Conservation (phyloP, 1,140 invertebrate genomes). For the Ceratosolen solmsi region DNA sequence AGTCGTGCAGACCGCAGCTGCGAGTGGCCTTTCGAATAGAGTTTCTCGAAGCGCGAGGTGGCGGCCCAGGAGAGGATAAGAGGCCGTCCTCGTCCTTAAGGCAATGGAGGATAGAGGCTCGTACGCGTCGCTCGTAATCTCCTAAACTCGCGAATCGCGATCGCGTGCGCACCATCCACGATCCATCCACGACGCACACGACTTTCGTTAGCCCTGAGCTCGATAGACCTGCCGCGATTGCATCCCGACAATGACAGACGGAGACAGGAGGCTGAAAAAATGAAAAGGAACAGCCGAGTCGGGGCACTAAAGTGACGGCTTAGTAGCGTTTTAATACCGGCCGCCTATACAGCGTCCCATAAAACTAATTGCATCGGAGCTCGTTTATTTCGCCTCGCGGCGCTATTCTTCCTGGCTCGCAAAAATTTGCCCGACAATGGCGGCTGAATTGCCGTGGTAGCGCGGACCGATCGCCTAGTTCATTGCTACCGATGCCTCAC, state of each 20-base stretch:
- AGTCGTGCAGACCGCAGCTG: too few species aligned
- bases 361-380: conserved; percentile 71
- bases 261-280: conserved; percentile 49
- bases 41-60: not conserved
- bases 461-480: not conserved
- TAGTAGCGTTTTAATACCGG: conserved; percentile 64
- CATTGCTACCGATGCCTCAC: not conserved
- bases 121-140: not conserved
- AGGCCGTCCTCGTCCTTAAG: too few species aligned
- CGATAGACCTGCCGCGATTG: conserved; percentile 49
- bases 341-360: conserved; percentile 62
- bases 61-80: too few species aligned
- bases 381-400: conserved; percentile 63
- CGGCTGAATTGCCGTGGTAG: not conserved
- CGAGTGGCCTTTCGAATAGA: not conserved
- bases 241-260: not conserved
- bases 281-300: not conserved
- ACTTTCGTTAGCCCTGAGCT: conserved; percentile 66
- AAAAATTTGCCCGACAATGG: conserved; percentile 62
- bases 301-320: conserved; percentile 60
- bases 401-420: conserved; percentile 55
- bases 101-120: not conserved
- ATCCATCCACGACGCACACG: conserved; percentile 53
- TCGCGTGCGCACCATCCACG: not conserved
- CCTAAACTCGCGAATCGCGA: not conserved